phyloP scores from a whole-genome alignment of 1,140 invertebrate genomes.

The Drosophila equinoxialis region DNA sequence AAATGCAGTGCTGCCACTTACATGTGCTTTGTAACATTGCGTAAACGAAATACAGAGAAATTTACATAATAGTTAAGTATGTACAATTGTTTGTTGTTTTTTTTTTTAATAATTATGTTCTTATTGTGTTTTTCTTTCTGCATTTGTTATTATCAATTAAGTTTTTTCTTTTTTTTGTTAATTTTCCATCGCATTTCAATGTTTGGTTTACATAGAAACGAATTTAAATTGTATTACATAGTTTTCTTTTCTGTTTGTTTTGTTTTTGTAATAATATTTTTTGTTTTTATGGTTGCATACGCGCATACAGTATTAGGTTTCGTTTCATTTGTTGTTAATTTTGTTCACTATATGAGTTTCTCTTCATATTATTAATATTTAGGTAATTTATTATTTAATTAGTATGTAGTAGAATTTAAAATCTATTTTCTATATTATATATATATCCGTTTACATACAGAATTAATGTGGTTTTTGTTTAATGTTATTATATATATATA shows the following conservation, averaged over 20 bases:
- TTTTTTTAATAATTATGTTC: conserved; percentile 13
- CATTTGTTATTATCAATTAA: conserved; percentile 19
- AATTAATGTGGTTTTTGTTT: conserved; percentile 37
- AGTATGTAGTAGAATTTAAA: conserved; percentile 72
- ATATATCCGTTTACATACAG: conserved; percentile 59
- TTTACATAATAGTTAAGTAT: conserved; percentile 79
- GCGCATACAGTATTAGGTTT: conserved; percentile 41
- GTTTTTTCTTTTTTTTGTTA: conserved; percentile 14
- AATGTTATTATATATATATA: conserved; percentile 58
- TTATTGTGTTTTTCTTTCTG: conserved; percentile 7
- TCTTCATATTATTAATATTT: conserved; percentile 61
- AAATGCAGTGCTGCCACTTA: conserved; percentile 63
- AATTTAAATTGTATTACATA: conserved; percentile 57
- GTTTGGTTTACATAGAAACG: conserved; percentile 53
- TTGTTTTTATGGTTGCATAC: conserved; percentile 32
- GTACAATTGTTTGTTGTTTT: conserved; percentile 54
- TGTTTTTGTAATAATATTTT: conserved; percentile 20
- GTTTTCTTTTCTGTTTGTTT: conserved; percentile 30
- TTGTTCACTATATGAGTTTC: conserved; percentile 59
- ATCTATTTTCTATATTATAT: conserved; percentile 60
- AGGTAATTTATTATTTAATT: conserved; percentile 50
- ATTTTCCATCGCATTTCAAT: conserved; percentile 24
- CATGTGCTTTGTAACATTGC: conserved; percentile 62
- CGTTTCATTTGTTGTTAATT: conserved; percentile 18
- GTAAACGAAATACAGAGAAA: conserved; percentile 70